phyloP scores from a whole-genome alignment of 2,888 invertebrate genomes.

The Lithophane socia region DNA sequence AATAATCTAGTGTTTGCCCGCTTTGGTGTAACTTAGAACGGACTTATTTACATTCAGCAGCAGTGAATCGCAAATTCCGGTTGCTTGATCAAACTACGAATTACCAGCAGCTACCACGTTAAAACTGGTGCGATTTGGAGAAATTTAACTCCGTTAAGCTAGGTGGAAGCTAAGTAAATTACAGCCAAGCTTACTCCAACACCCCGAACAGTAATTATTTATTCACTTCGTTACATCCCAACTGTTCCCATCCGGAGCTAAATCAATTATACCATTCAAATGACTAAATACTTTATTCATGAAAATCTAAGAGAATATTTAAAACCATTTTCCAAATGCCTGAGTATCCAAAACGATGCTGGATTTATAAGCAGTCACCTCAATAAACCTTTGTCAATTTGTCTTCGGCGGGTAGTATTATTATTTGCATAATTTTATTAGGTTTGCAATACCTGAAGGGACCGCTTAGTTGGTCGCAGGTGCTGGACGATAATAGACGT shows the following conservation, averaged over 20 bases:
- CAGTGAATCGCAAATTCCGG: slow-evolving; percentile 4
- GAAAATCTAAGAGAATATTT: slow-evolving; percentile 55
- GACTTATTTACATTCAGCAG: slow-evolving; percentile 11
- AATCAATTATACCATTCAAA: slow-evolving; percentile 60
- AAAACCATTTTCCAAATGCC: slow-evolving; percentile 53
- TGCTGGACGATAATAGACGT: slow-evolving; percentile 56
- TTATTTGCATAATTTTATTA: slow-evolving; percentile 76
- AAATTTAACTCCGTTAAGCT: not conserved
- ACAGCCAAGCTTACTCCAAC: slow-evolving; percentile 26
- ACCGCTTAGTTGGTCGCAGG: slow-evolving; percentile 59
- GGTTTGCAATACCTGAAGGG: slow-evolving; percentile 44
- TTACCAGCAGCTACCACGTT: slow-evolving; percentile 6
- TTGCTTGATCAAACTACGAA: slow-evolving; percentile 13
- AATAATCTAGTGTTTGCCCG: slow-evolving; percentile 4
- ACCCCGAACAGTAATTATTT: slow-evolving; percentile 53
- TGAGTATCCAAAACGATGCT: slow-evolving; percentile 22
- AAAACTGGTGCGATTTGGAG: not conserved
- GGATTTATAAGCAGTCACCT: slow-evolving; percentile 54
- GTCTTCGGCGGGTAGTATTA: slow-evolving; percentile 67
- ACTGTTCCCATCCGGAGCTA: slow-evolving; percentile 30
- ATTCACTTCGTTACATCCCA: slow-evolving; percentile 45
- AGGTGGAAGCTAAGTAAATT: slow-evolving; percentile 37
- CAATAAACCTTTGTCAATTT: slow-evolving; percentile 65
- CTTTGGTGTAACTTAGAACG: not conserved
- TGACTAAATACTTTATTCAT: slow-evolving; percentile 52